Evolutionary conservation across 2,113 vertebrate genomes (phyloP), one percentile per base, ranked within the genome.

Genomic region (Antennarius striatus): DNA sequence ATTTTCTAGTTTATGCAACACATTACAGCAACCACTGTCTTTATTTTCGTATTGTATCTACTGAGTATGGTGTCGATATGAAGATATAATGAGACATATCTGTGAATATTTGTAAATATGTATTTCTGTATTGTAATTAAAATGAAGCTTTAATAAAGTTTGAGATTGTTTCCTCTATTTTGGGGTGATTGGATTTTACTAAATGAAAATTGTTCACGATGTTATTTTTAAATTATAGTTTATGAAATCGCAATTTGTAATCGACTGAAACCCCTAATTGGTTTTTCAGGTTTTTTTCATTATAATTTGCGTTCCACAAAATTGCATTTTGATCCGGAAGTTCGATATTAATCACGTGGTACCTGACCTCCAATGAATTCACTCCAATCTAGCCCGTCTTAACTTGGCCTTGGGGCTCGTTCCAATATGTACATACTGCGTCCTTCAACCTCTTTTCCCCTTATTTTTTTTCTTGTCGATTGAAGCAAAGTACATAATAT

Each of bases 91-190:
- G 67, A 81, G 68, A 82, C 61, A 82, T 89, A 82, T 81, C 56
- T 55, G 65, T 89, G 86, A 92, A 91, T 71, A 93, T 86, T 90
- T 91, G 88, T 93, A 93, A 72, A 93, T 92, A 92, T 93, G 90
- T 93, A 93, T 91, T 87, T 92, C 86, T 91, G 82, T 90, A 80
- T 82, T 92, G 85, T 91, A 91, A 88, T 83, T 86, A 91, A 79
- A 86, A 86, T 84, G 60, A 90, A 82, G 77, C 88, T 91, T 92
- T 89, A 93, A 92, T 93, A 93, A 93, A 93, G 79, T 89, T 75
- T 81, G 82, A 90, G 62, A 87, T 81, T 43, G 86, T 88, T 83
- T 80, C 63, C 80, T 85, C 69, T 42, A 9, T 8, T 17, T 57
- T 22, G 17, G 13, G 1, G 8, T 15, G 30, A 46, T 48, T 57